Conservation (phyloP, 2,888 invertebrate genomes). For the Thera britannica region DNA sequence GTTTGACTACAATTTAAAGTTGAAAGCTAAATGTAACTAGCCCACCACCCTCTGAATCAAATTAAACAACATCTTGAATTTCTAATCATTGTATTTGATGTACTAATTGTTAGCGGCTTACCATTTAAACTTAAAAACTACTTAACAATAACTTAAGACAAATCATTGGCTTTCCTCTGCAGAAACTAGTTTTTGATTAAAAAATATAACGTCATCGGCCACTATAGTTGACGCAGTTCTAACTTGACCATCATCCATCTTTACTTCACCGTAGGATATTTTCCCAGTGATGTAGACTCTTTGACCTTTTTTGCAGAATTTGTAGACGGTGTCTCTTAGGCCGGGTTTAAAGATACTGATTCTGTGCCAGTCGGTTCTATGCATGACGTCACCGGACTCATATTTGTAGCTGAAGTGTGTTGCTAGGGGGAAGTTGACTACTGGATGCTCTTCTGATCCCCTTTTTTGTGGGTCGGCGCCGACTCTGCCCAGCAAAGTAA, state of each 20-base stretch:
- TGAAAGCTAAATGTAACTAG: no score
- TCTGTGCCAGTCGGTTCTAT: constrained; percentile 97
- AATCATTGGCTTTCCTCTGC: constrained; percentile 37
- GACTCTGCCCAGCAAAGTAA: constrained; percentile 93
- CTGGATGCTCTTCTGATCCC: constrained; percentile 92
- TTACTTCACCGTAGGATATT: constrained; percentile 93
- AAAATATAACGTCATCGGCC: constrained; percentile 95
- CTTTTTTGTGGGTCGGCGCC: constrained; percentile 95
- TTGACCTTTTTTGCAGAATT: constrained; percentile 93
- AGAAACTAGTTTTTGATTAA: constrained; percentile 76
- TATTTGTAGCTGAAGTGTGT: constrained; percentile 94
- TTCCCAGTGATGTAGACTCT: constrained; percentile 92
- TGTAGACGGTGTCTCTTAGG: constrained; percentile 91
- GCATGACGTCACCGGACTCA: constrained; percentile 91
- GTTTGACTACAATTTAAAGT: no score
- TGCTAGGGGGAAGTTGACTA: constrained; percentile 94
- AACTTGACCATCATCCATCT: constrained; percentile 89
- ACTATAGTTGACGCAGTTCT: constrained; percentile 91
- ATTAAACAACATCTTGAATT: constrained; percentile 11
- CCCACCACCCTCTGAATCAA: background rate
- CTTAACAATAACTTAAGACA: constrained; percentile 34
- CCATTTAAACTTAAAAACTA: constrained; percentile 49
- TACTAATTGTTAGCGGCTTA: constrained; percentile 27
- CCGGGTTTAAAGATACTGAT: constrained; percentile 94
- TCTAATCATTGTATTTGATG: constrained; percentile 19